These are phyloP conservation scores for Eurytoma adleriae DNA, from an alignment of 2,888 invertebrate species.

Conservation along the genomic window DNA sequence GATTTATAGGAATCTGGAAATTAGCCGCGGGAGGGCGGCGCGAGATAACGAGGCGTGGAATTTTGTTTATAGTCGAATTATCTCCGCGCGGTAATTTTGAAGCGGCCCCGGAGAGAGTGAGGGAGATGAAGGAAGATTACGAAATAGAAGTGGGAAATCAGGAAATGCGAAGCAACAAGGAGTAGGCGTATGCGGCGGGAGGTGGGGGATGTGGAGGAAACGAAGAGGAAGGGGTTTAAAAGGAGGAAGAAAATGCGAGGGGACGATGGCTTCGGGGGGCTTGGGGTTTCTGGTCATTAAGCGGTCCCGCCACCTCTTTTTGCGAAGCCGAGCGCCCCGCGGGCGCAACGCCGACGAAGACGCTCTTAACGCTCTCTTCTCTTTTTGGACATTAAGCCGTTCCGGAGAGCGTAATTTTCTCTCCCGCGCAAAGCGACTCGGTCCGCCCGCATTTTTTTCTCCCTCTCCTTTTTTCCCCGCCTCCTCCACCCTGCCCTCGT, in stretches of 20 bases:
- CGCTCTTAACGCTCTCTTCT: slow-evolving; percentile 42
- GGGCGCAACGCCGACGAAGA: neutral
- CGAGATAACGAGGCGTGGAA: too few relatives aligned
- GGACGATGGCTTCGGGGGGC: slow-evolving; percentile 9
- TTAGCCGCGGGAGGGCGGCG: too few relatives aligned
- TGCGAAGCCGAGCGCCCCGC: slow-evolving; percentile 9
- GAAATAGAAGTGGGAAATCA: neutral
- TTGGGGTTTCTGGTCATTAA: slow-evolving; percentile 60
- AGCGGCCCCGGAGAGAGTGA: too few relatives aligned
- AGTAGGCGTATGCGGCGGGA: too few relatives aligned
- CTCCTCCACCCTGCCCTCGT: neutral
- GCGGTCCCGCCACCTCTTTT: slow-evolving; percentile 57
- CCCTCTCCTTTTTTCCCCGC: neutral
- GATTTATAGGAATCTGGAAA: too few relatives aligned
- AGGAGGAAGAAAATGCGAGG: neutral
- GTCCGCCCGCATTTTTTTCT: neutral
- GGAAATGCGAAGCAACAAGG: neutral
- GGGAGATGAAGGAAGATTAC: too few relatives aligned
- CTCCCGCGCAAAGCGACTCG: slow-evolving; percentile 20
- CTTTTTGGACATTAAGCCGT: slow-evolving; percentile 69
- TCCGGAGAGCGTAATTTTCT: slow-evolving; percentile 64
- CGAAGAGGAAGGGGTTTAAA: neutral
- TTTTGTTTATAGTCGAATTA: too few relatives aligned
- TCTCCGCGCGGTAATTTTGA: too few relatives aligned
- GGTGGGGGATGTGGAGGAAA: too few relatives aligned